Base-by-base conservation (phyloP, 1,140 invertebrate species). In the Philaenus spumarius region DNA sequence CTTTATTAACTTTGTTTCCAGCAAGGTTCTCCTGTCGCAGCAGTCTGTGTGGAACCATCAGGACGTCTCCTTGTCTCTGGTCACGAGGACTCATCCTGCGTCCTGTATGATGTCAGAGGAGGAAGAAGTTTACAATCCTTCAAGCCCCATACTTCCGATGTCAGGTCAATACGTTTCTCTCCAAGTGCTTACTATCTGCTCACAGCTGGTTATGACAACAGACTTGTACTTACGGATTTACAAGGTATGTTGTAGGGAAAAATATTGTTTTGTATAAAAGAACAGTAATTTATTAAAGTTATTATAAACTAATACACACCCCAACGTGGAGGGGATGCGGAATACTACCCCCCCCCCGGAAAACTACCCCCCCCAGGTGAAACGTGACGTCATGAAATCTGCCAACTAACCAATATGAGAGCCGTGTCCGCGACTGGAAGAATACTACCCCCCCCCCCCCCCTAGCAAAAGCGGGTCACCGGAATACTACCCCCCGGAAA, bases 111-210 rank as follows among this genome's bases (percentile, higher is more conserved):
- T 70, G 93, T 99, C 39, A 81, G 93, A 35, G 95, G 95, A 1
- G 87, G 87, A 5, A 80, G 95, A 43, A 86, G 89, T 19, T 85
- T 99, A 35, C 96, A 99, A 72, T 89, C 88, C 35, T 98, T 96
- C 76, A 88, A 93, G 70, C 93, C 95, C 3, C 97, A 99, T 75
- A 82, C 85, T 0, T 82, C 90, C 14, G 97, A 99, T 69, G 90
- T 98, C 46, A 81, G 95, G 63, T 95, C 91, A 42, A 93, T 98
- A 39, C 80, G 96, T 22, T 98, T 99, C 73, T 97, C 95, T 11
- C 95, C 95, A 37, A 96, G 93, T 35, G 95, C 96, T 0, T 98
- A 96, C 74, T 99, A 99, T 71, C 78, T 99, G 45, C 81, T 99
- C 24, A 95, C 95, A 0, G 94, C 86, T n/a, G 95, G 95, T 7